phyloP scores from a whole-genome alignment of 2,888 invertebrate species.

The Mimas tiliae region DNA sequence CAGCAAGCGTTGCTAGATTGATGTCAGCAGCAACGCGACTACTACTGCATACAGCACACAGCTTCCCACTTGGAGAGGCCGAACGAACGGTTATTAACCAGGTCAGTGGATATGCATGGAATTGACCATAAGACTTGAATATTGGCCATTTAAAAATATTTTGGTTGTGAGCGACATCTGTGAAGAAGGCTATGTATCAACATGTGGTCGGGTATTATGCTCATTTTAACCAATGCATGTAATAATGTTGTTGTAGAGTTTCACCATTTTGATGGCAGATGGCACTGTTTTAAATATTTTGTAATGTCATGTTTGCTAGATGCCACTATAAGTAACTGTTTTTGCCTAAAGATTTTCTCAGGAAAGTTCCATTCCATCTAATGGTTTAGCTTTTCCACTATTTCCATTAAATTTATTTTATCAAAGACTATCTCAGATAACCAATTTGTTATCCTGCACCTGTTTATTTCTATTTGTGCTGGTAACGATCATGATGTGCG shows the following conservation, averaged over 20 bases:
- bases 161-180: neutral
- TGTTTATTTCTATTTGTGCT: too few species aligned
- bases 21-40: conserved; percentile 86
- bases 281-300: neutral
- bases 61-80: conserved; percentile 88
- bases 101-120: conserved; percentile 51
- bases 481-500: too few species aligned
- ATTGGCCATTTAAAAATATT: too few species aligned
- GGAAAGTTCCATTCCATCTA: neutral
- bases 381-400: neutral
- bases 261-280: neutral
- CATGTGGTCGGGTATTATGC: neutral
- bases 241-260: neutral
- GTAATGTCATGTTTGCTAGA: neutral
- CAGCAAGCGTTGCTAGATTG: conserved; percentile 57
- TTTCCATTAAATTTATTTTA: too few species aligned
- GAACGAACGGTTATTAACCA: conserved; percentile 88
- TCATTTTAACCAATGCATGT: neutral
- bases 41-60: conserved; percentile 88
- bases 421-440: too few species aligned
- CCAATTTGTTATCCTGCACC: too few species aligned
- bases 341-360: neutral
- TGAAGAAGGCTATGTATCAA: neutral
- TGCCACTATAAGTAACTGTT: neutral
- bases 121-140: neutral